Evolutionary conservation across 2,113 vertebrate genomes (phyloP), one percentile per base, ranked within the genome.

Genomic region (Menura novaehollandiae): DNA sequence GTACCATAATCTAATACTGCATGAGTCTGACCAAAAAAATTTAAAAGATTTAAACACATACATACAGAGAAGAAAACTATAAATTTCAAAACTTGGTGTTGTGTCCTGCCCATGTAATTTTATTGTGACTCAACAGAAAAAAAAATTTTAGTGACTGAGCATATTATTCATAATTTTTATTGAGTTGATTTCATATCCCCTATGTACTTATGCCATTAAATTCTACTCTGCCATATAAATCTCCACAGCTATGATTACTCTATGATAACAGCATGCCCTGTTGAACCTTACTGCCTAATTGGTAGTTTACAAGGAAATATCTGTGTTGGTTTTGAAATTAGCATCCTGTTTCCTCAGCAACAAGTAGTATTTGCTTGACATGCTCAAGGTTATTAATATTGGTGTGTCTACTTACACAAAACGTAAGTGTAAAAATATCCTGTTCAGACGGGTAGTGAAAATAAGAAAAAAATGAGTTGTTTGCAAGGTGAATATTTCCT

Each of bases 211-310:
- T 8, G 46, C 15, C 59, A 93, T 95, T 93, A 89, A 90, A 93
- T 88, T 88, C 67, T 82, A 28, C 51, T 88, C 47, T 67, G 33
- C 12, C 73, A 73, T 91, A 68, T 92, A 94, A 85, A 93, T 84
- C 39, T 77, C 13, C 41, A 74, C 46, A 73, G 24, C 39, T 75
- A 67, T 83, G 76, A 95, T 89, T 95, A 88, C 28, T 80, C 81
- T 53, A 30, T 78, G 66, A 77, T 88, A 97, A 88, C 55, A 60
- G 44, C 46, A 47, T 73, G 56, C 41, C 52, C 30, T 91, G 33
- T 89, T 89, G 58, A 92, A 63, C 79, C 71, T 92, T 95, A 81
- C n/a, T 77, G 72, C 35, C 74, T 92, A 94, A 95, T 93, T 95
- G 67, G 83, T 75, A 92, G 74, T 85, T 87, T 80, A 89, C 59